Base-by-base conservation (phyloP, 2,113 vertebrate species). In the Trochalopteron elliotii region DNA sequence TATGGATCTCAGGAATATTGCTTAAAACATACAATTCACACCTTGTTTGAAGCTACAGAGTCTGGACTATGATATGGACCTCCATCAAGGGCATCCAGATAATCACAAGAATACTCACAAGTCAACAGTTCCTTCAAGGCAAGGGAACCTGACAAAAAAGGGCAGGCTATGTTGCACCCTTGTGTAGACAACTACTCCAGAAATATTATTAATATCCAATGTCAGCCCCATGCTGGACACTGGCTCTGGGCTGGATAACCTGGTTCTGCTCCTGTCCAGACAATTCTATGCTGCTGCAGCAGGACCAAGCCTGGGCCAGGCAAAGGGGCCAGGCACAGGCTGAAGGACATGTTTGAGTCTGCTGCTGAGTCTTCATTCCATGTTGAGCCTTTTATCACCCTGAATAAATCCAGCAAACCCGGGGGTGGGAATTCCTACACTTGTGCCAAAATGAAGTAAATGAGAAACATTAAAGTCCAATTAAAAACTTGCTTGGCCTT, bases 391-490 rank as follows among this genome's bases (percentile, higher is more conserved):
- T 88, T 87, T 56, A 95, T 92, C 87, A 68, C 70, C 77, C 75
- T 74, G 89, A 93, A 83, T 27, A 93, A 93, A 95, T 78, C 77
- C 84, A 89, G 81, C 59, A 72, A 95, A 94, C 37, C 88, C 96
- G 72, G 81, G 94, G 92, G 94, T 80, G 89, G 78, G 91, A 95
- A 94, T 94, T 95, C 84, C 81, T 91, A 68, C 0, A 22, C 83
- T 67, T 39, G 83, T 83, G 81, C 95, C 92, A 95, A 96, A 93
- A 80, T 42, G 86, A 94, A 97, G 89, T 83, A 97, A 97, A 96
- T 91, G 88, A 97, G 88, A 96, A 64, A 83, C 90, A 96, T 94
- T 95, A 95, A 94, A 95, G 90, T 96, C 91, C 95, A 97, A 95
- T 96, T 96, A 96, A 95, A 93, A 91, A 96, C 93, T 94, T 95